Conservation (phyloP, 2,888 invertebrate genomes). For the Abscondita cerata region DNA sequence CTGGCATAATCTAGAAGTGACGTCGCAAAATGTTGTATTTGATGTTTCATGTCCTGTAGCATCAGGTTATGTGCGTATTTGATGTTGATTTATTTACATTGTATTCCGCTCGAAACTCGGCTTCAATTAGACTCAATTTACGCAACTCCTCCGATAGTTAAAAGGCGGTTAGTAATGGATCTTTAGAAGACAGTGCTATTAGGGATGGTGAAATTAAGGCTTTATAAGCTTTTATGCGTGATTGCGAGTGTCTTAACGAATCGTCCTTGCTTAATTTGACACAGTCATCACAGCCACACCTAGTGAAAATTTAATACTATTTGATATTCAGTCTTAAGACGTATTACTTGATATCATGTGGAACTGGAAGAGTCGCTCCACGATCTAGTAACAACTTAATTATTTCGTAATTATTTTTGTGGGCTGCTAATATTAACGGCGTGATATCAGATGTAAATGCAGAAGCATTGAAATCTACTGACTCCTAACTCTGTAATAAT, state of each 20-base stretch:
- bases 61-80: no score
- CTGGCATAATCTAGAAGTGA: conserved; percentile 89
- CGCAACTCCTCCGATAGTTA: conserved; percentile 93
- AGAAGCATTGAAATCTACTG: conserved; percentile 77
- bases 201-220: conserved; percentile 92
- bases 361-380: conserved; percentile 89
- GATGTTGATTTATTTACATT: conserved; percentile 77
- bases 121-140: conserved; percentile 88
- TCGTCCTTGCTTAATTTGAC: conserved; percentile 82
- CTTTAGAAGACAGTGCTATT: conserved; percentile 90
- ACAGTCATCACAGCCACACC: conserved; percentile 95
- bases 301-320: no score
- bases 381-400: conserved; percentile 91
- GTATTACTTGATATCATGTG: conserved; percentile 87
- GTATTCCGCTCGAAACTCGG: conserved; percentile 93
- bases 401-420: conserved; percentile 97
- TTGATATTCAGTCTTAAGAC: no score
- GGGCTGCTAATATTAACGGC: conserved; percentile 92
- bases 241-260: conserved; percentile 87
- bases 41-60: conserved; percentile 72
- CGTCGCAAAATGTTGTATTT: conserved; percentile 88
- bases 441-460: conserved; percentile 96
- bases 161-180: conserved; percentile 93
- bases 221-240: conserved; percentile 93
- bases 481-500: conserved; percentile 79